These are phyloP conservation scores for Triplophysa yarkandensis DNA, from an alignment of 2,797 vertebrate genomes.

Conservation along the genomic window DNA sequence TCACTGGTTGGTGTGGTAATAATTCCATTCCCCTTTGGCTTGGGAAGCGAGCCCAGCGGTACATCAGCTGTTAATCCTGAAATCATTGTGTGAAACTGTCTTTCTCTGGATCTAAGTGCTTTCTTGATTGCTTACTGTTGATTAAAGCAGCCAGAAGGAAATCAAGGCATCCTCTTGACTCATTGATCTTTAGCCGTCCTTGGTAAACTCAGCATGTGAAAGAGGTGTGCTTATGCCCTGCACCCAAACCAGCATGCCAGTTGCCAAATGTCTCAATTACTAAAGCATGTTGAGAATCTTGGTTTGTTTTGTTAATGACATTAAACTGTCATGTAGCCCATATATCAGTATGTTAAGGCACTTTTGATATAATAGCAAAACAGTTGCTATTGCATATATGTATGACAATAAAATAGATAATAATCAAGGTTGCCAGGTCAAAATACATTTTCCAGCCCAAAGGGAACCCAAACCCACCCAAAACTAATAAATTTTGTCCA, in stretches of 20 bases:
- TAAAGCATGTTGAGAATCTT: neutral
- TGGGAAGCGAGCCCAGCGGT: slow-evolving; percentile 52
- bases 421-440: too few relatives aligned
- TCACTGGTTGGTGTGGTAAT: slow-evolving; percentile 1
- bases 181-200: slow-evolving; percentile 45
- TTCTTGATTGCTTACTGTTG: slow-evolving; percentile 46
- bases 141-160: slow-evolving; percentile 50
- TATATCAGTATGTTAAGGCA: too few relatives aligned
- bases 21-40: slow-evolving; percentile 55
- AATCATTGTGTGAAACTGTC: slow-evolving; percentile 28
- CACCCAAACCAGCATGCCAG: neutral
- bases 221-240: slow-evolving; percentile 16
- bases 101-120: slow-evolving; percentile 28
- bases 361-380: too few relatives aligned
- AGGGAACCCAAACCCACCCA: too few relatives aligned
- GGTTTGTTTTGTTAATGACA: neutral
- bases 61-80: slow-evolving; percentile 28
- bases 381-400: too few relatives aligned
- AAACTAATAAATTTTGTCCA: too few relatives aligned
- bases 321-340: neutral
- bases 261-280: slow-evolving; percentile 18
- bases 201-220: slow-evolving; percentile 29
- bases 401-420: too few relatives aligned
- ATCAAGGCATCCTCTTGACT: slow-evolving; percentile 49
- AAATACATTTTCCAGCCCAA: too few relatives aligned